Base-by-base conservation (phyloP, 35 echinoderm and acorn worm species). In the Hemicentrotus pulcherrimus region DNA sequence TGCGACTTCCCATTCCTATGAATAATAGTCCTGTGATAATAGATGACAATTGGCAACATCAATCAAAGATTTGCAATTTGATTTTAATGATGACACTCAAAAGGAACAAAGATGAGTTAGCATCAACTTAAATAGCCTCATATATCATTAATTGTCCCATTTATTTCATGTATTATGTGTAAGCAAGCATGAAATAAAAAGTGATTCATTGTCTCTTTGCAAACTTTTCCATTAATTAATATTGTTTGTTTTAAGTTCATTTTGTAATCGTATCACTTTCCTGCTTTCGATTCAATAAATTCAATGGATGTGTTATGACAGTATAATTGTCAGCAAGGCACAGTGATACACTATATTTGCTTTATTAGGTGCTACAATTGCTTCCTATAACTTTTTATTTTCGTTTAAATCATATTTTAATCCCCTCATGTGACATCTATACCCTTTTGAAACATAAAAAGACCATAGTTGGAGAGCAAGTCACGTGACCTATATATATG, bases 11-110 rank as follows among this genome's bases (percentile, higher is more conserved):
- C 45, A 90, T 90, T 47, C 88, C 88, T 45, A 46, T 28, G 46
- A 90, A 90, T 90, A 90, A 90, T 47, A 90, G 6, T 47, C 88
- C 88, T 90, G 88, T 46, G 19, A 90, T 90, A 90, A 90, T 90
- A 90, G 88, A 78, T 78, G 22, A 78, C 65, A 78, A 78, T 78
- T 78, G 65, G 3, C 65, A 6, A 28, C 65, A 78, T 78, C 22
- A 78, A n/a, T 78, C 65, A 78, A 78, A 78, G 28, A 28, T n/a
- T 22, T 78, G 3, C 24, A n/a, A 78, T 78, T 78, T 78, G 65
- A 78, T 28, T 78, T 78, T 78, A 78, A 78, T 78, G 50, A 55
- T 55, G 65, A 78, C 65, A 78, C 24, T 28, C 15, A 78, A 78
- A 28, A 78, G 65, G 5, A 28, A 78, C 65, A 22, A 7, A 28